Evolutionary conservation across 2,888 invertebrate genomes (phyloP).

Genomic region (Notodonta dromedarius): DNA sequence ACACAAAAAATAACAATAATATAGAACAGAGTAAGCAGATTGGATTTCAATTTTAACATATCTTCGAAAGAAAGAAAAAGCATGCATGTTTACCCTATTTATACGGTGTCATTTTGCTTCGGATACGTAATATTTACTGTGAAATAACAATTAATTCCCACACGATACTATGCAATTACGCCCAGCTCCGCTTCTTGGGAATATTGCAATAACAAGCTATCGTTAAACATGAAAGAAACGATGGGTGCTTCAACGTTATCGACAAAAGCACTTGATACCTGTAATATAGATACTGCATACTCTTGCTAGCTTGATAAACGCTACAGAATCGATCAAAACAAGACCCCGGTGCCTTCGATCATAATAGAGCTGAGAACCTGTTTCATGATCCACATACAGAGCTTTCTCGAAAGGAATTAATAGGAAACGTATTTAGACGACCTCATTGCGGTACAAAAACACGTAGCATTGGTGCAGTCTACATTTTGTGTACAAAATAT

Average conservation of each 20-base stretch:
- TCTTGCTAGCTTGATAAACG: background rate
- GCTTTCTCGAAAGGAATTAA: constrained; percentile 17
- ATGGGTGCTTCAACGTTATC: constrained; percentile 16
- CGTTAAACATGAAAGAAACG: background rate
- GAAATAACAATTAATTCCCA: too few relatives aligned
- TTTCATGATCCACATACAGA: constrained; percentile 11
- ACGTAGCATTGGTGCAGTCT: constrained; percentile 19
- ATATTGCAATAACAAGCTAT: constrained; percentile 7
- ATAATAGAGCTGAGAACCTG: constrained; percentile 18
- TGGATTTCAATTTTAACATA: too few relatives aligned
- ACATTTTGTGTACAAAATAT: constrained; percentile 30
- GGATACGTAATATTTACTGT: too few relatives aligned
- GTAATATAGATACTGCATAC: constrained; percentile 22
- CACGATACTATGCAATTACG: too few relatives aligned
- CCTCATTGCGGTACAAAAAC: background rate
- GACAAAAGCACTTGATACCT: constrained; percentile 16
- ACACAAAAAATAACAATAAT: too few relatives aligned
- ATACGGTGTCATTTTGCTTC: too few relatives aligned
- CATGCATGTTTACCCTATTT: too few relatives aligned
- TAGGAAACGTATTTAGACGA: constrained; percentile 4
- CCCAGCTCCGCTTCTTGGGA: background rate
- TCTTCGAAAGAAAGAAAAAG: too few relatives aligned
- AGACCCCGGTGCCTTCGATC: background rate
- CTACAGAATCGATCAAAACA: background rate
- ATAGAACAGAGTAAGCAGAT: too few relatives aligned